A percentile compares a stretch with the other conserved stretches of the same genome.
These are phyloP conservation scores for Malurus splendens DNA, from an alignment of 2,797 vertebrate genomes.

Conservation along the genomic window DNA sequence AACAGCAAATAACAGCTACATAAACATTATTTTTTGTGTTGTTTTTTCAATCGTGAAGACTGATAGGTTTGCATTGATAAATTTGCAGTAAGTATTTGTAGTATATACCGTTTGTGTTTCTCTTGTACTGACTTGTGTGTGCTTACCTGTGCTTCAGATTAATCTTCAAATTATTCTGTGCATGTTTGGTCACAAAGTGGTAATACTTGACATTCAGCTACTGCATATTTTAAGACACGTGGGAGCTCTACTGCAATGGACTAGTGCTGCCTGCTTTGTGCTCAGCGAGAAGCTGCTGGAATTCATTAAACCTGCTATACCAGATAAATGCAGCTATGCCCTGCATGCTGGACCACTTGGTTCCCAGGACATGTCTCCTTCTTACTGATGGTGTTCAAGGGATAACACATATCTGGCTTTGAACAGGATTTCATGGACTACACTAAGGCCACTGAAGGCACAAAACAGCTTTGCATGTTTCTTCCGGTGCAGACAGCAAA, in stretches of 20 bases:
- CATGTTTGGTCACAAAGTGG: neutral
- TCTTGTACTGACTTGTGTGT: neutral
- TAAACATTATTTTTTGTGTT: neutral
- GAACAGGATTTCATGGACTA: neutral
- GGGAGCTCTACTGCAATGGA: neutral
- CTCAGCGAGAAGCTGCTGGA: neutral
- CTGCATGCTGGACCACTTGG: neutral
- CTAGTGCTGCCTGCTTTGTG: neutral
- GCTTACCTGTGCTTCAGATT: neutral
- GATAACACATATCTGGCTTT: neutral
- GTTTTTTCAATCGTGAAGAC: neutral
- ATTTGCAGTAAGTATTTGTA: neutral
- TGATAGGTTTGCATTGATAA: neutral
- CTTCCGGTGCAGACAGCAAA: neutral
- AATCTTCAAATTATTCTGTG: neutral
- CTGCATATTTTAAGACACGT: neutral
- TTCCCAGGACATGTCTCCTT: neutral
- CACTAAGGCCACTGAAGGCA: neutral
- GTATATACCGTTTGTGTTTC: neutral
- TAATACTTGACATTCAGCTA: neutral
- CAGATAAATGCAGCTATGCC: rapidly evolving
- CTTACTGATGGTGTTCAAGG: neutral
- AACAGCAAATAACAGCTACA: neutral
- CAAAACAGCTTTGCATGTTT: neutral
- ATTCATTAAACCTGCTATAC: neutral